Base-by-base conservation (phyloP, 2,113 vertebrate species). In the Melozone crissalis region DNA sequence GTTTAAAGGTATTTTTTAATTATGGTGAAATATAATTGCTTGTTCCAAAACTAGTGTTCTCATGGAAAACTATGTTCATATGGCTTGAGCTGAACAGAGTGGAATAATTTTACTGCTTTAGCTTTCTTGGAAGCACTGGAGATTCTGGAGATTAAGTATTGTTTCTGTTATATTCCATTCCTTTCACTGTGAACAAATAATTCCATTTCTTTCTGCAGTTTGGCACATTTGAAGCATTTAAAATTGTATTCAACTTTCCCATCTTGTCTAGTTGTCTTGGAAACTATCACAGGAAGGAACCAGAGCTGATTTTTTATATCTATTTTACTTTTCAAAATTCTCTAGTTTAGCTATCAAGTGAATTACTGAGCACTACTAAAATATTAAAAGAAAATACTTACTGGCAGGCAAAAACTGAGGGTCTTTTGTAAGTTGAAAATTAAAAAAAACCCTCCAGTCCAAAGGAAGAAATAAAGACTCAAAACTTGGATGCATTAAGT, bases 191-290 rank as follows among this genome's bases (percentile, higher is more conserved):
- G 79, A 51, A 66, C 43, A 92, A 73, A 62, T 90, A 96, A 88
- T 90, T 90, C 33, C 88, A 78, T 93, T 90, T 86, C 39, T 81
- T 22, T 79, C 87, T 92, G 24, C 61, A 72, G 35, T 75, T 71
- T 92, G 61, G 28, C 57, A 55, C 57, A 72, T 75, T 39, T 88
- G 65, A 90, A 87, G 11, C 75, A 76, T 57, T 43, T 58, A 80
- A 84, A 94, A 81, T 18, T 37, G 15, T 63, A 65, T 87, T 89
- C 47, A 23, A 68, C 80, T 78, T 83, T 86, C 76, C 44, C 30
- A 46, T 89, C 65, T 92, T 90, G 41, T 68, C 80, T 78, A 92
- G 91, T 94, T 92, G 92, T 96, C 96, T 96, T 96, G 92, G 92
- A 95, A 94, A 90, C 94, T 88, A n/a, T 87, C 74, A 63, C 39